These are phyloP conservation scores for Calephelis perditalis DNA, from an alignment of 2,888 invertebrate species.

Conservation along the genomic window DNA sequence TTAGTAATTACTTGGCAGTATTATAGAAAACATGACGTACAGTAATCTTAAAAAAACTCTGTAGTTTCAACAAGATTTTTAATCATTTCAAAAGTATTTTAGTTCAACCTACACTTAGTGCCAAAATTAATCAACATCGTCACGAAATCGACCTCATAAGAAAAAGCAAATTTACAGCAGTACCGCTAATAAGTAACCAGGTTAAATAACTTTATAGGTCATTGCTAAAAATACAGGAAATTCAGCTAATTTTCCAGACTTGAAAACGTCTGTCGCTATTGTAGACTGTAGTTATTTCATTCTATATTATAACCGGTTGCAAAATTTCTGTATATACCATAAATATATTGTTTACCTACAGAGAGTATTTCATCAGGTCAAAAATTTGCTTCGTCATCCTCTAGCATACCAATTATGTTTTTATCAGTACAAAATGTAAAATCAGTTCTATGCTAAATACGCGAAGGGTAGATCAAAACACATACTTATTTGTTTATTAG, in stretches of 20 bases:
- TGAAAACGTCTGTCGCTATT: no score
- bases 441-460: no score
- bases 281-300: no score
- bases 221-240: conserved; percentile 11
- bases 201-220: conserved; percentile 4
- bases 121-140: neutral
- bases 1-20: conserved; percentile 35
- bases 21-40: conserved; percentile 21
- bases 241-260: conserved; percentile 4
- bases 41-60: neutral
- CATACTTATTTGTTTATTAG: no score
- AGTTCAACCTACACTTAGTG: conserved; percentile 4
- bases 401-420: no score
- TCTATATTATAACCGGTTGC: no score
- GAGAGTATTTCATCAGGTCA: no score
- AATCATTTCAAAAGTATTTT: neutral
- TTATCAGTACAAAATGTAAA: no score
- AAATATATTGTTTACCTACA: no score
- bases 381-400: no score
- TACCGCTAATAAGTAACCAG: conserved; percentile 1
- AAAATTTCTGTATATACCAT: no score
- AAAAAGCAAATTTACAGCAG: neutral
- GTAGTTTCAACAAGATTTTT: conserved; percentile 7
- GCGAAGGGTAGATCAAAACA: no score
- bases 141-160: neutral